Conservation (phyloP, 2,888 invertebrate species). For the Cheilosia pagana region DNA sequence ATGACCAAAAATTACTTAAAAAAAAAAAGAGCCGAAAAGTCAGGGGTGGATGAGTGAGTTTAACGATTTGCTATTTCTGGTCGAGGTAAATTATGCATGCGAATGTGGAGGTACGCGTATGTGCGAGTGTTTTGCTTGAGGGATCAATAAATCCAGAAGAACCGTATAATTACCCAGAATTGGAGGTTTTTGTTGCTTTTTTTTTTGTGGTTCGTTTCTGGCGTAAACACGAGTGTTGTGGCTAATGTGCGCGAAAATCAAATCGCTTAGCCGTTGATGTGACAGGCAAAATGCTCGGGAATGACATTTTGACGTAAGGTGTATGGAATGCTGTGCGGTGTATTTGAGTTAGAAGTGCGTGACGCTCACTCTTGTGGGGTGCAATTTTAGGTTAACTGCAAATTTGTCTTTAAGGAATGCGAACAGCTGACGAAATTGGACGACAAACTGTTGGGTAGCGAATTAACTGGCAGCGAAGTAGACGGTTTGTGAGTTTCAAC, state of each 20-base stretch:
- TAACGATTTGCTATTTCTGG: conserved; percentile 67
- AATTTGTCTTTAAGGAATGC: too few relatives aligned
- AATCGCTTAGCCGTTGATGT: conserved; percentile 27
- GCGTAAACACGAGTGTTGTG: conserved; percentile 43
- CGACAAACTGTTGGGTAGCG: too few relatives aligned
- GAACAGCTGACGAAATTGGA: too few relatives aligned
- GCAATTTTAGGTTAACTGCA: too few relatives aligned
- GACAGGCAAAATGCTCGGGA: conserved; percentile 31
- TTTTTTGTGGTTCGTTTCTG: conserved; percentile 34
- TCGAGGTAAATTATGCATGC: conserved; percentile 42
- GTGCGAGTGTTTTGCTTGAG: conserved; percentile 44
- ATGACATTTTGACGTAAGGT: conserved; percentile 27
- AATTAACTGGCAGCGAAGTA: too few relatives aligned
- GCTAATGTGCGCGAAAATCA: conserved; percentile 64
- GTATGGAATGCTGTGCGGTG: neutral
- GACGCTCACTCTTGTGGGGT: too few relatives aligned
- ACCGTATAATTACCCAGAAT: conserved; percentile 73
- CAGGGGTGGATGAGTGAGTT: conserved; percentile 55
- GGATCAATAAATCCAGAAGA: conserved; percentile 74
- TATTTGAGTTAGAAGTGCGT: neutral
- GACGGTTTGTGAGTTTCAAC: too few relatives aligned
- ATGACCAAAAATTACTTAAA: conserved; percentile 28
- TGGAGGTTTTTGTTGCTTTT: conserved; percentile 56
- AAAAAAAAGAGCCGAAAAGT: conserved; percentile 1
- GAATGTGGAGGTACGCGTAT: neutral